Base-by-base conservation (phyloP, 2,797 vertebrate genomes). In the Premnoplex brunnescens region DNA sequence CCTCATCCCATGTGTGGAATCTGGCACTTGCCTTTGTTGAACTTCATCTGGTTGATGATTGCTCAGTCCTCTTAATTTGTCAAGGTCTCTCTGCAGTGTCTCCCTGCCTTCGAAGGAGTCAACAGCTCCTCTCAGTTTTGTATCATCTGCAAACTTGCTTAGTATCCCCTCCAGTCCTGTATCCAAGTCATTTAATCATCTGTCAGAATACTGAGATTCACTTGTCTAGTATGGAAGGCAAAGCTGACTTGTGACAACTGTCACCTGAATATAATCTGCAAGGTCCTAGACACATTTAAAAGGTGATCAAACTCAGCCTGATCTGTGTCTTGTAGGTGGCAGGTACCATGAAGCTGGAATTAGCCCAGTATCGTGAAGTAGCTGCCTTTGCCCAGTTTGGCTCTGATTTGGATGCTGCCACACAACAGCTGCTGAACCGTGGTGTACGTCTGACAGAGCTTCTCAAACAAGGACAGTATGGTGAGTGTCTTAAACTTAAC, bases 301-400 rank as follows among this genome's bases (percentile, higher is more conserved):
- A 80, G 4, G 16, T 32, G 49, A 11, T 37, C 22, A 43, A 26
- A 28, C 24, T 46, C 12, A 8, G 20, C 30, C 30, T 48, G 41
- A 24, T 7, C n/a, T 52, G 15, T 55, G 14, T 52, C 8, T 83
- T 85, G 48, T 16, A 99, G 99, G 99, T 99, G 97, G 99, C 99
- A 12, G 99, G 99, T 98, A 99, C 99, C 96, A 99, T 99, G 99
- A 99, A 99, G 97, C 97, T 99, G 97, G 99, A 99, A 95, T 72
- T 99, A 97, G 99, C 99, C 91, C 99, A 99, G 98, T 99, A 99
- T 91, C 99, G 99, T 96, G 99, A 99, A 96, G 99, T 99, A 7
- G 99, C 99, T 74, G 99, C 99, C 74, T 99, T 99, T 20, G 99
- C 99, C 73, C 99, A 99, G 97, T 99, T 99, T 1, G 99, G 99